A percentile compares a stretch with the other conserved stretches of the same genome.
Evolutionary conservation across 2,888 invertebrate genomes (phyloP).

Genomic region (Ochropleura leucogaster): DNA sequence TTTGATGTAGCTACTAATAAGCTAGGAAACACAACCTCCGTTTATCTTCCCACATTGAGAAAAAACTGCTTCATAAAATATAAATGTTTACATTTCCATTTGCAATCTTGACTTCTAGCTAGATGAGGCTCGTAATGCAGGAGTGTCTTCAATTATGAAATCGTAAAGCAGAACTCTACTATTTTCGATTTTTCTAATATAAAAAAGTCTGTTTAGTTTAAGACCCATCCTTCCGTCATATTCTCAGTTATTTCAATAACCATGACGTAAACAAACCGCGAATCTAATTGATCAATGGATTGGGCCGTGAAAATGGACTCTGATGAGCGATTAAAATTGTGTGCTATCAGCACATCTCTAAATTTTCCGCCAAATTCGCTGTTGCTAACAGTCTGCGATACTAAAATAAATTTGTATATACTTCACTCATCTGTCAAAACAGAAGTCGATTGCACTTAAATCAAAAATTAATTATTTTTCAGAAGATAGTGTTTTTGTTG

Average conservation of each 20-base stretch:
- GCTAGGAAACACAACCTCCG: not conserved
- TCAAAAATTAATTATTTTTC: slow-evolving; percentile 37
- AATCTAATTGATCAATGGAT: slow-evolving; percentile 63
- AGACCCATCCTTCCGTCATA: slow-evolving; percentile 15
- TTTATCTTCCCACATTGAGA: not conserved
- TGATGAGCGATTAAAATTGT: slow-evolving; percentile 54
- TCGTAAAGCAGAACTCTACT: not conserved
- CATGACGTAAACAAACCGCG: slow-evolving; percentile 46
- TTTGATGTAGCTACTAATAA: not conserved
- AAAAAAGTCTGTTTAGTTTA: not conserved
- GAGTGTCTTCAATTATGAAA: not conserved
- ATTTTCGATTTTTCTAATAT: not conserved
- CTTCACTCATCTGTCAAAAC: slow-evolving; percentile 34
- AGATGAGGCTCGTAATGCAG: no score
- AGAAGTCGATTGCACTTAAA: slow-evolving; percentile 49
- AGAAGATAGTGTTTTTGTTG: slow-evolving; percentile 37
- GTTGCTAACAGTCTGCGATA: slow-evolving; percentile 38
- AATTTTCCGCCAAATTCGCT: slow-evolving; percentile 15
- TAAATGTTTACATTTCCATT: no score
- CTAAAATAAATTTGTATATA: slow-evolving; percentile 30
- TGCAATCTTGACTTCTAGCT: no score
- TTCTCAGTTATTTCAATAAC: slow-evolving; percentile 40
- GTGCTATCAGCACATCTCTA: slow-evolving; percentile 14
- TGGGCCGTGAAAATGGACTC: slow-evolving; percentile 60
- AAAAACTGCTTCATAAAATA: not conserved